phyloP scores from a whole-genome alignment of 1,140 invertebrate species.

The Probaryconus sp. region DNA sequence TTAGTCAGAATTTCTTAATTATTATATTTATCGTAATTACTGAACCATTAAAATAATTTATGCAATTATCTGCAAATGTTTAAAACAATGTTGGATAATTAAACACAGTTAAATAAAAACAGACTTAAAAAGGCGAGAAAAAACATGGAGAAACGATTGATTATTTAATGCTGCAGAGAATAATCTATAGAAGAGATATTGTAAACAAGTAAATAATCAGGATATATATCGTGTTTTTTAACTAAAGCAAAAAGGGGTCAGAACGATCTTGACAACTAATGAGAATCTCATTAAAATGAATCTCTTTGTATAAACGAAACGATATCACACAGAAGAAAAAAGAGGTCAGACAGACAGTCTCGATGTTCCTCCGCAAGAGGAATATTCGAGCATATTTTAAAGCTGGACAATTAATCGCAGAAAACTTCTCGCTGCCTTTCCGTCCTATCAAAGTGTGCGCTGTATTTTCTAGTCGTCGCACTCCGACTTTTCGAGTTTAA shows the following conservation, averaged over 20 bases:
- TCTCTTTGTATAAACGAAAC: constrained; percentile 56
- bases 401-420: constrained; percentile 65
- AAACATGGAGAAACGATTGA: constrained; percentile 11
- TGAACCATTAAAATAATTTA: too few relatives aligned
- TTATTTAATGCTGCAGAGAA: constrained; percentile 30
- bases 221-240: constrained; percentile 20
- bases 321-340: constrained; percentile 52
- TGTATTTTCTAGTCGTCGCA: constrained; percentile 67
- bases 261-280: constrained; percentile 25
- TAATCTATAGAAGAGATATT: constrained; percentile 16
- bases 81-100: too few relatives aligned
- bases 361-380: constrained; percentile 39
- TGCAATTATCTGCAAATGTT: too few relatives aligned
- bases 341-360: constrained; percentile 41
- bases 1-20: too few relatives aligned
- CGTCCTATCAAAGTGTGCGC: constrained; percentile 60
- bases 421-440: constrained; percentile 56
- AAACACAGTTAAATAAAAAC: too few relatives aligned
- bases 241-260: constrained; percentile 28
- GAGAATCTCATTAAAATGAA: constrained; percentile 60
- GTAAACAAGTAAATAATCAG: constrained; percentile 39
- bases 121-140: too few relatives aligned
- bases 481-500: constrained; percentile 66
- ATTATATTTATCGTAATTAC: too few relatives aligned
- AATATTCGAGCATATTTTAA: constrained; percentile 65